Evolutionary conservation across 2,113 vertebrate species (phyloP).

Genomic region (Tor tambroides): DNA sequence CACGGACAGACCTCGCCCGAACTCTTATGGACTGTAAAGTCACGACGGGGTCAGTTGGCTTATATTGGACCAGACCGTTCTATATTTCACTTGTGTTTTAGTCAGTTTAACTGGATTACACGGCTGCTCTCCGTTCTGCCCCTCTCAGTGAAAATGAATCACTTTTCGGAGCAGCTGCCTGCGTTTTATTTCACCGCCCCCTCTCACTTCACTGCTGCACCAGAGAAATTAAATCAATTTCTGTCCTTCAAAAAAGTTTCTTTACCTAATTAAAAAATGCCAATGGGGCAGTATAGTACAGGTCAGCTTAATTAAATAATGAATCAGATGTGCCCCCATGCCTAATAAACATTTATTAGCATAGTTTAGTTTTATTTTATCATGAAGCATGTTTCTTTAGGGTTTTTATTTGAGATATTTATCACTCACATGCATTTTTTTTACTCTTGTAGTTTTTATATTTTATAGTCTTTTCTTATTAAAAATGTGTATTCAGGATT

Average conservation of each 20-base stretch:
- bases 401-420: neutral
- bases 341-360: neutral
- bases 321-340: neutral
- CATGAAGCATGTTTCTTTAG: neutral
- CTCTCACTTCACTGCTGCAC: neutral
- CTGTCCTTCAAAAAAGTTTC: neutral
- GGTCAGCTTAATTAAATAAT: neutral
- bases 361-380: neutral
- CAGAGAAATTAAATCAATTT: neutral
- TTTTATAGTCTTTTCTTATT: neutral
- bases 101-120: slow-evolving; percentile 1
- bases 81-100: slow-evolving; percentile 17
- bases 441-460: neutral
- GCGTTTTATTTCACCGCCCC: neutral
- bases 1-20: neutral
- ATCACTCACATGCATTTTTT: neutral
- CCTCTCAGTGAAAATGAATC: neutral
- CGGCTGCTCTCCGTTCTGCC: neutral
- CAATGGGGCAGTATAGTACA: neutral
- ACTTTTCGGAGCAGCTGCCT: neutral
- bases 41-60: neutral
- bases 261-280: neutral
- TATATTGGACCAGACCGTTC: neutral
- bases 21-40: slow-evolving; percentile 5
- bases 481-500: neutral